Evolutionary conservation across 2,888 invertebrate species (phyloP).

Genomic region (Cosmia trapezina): DNA sequence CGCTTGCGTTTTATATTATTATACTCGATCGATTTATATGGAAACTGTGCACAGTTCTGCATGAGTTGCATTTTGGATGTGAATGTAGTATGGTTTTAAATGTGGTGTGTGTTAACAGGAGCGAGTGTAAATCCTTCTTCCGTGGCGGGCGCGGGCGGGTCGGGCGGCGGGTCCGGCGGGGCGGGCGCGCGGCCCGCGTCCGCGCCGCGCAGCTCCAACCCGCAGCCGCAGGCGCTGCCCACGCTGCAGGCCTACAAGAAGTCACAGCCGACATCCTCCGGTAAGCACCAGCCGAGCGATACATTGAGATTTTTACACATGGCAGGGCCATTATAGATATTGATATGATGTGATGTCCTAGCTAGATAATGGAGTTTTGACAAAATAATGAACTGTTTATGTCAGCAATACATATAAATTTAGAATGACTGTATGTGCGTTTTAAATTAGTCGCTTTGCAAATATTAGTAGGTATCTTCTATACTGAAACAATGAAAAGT

Average conservation of each 20-base stretch:
- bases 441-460: conserved; percentile 1
- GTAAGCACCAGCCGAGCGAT: conserved; percentile 66
- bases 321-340: neutral
- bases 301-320: neutral
- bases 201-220: conserved; percentile 48
- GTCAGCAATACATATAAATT: neutral
- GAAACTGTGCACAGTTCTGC: conserved; percentile 41
- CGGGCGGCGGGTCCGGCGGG: conserved; percentile 41
- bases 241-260: conserved; percentile 65
- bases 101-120: conserved; percentile 39
- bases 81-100: conserved; percentile 13
- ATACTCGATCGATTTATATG: conserved; percentile 17
- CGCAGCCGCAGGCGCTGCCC: conserved; percentile 59
- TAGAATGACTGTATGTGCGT: conserved; percentile 1
- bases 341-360: neutral
- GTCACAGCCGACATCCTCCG: conserved; percentile 83
- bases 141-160: conserved; percentile 54
- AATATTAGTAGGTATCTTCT: conserved; percentile 8
- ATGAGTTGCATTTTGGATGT: conserved; percentile 29
- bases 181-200: conserved; percentile 44
- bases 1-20: conserved; percentile 42
- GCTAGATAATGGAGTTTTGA: conserved; percentile 4
- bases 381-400: neutral
- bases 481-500: conserved; percentile 18
- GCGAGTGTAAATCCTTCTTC: conserved; percentile 56